Base-by-base conservation (phyloP, 2,888 invertebrate genomes). In the Vesta saturnalis region DNA sequence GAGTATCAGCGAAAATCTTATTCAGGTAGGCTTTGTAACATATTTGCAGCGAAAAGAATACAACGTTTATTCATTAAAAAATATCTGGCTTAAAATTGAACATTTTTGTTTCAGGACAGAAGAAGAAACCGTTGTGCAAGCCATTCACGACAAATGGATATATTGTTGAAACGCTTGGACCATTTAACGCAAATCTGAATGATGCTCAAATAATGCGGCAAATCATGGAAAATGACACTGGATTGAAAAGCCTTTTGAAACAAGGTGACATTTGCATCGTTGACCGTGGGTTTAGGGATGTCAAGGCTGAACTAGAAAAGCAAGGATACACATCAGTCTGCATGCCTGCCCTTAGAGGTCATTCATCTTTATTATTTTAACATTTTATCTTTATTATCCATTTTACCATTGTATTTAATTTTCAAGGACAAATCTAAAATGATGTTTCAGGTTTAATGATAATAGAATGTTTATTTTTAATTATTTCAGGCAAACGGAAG, bases 71-170 rank as follows among this genome's bases (percentile, higher is more conserved):
- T 23, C 8, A 23, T 5, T 23, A 5, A 5, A 23, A 49, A 23
- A 23, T 23, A 23, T 23, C 23, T 23, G 23, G 8, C 23, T 8
- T 23, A 5, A 23, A 8, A 8, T 5, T 23, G 8, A 23, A 3
- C 3, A 5, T 23, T 23, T 23, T 23, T 23, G 3, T 5, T 23
- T 23, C 8, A 23, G 23, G 23, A 23, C 71, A 71, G 47, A 74
- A 74, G 47, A 74, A 72, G 21, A 39, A 23, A 1, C 69, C 68
- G 18, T 52, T 74, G 2, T 74, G 70, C 35, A 71, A 74, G 62
- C 73, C 74, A 23, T 74, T 74, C 58, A 74, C 73, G 1, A 63
- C 74, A 16, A 59, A 74, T 64, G 72, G 72, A 8, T 74, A 54
- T 56, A 49, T 74, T 12, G 57, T 73, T 30, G 70, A 74, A 30